These are phyloP conservation scores for Apaloderma vittatum DNA, from an alignment of 2,113 vertebrate species.

Conservation along the genomic window DNA sequence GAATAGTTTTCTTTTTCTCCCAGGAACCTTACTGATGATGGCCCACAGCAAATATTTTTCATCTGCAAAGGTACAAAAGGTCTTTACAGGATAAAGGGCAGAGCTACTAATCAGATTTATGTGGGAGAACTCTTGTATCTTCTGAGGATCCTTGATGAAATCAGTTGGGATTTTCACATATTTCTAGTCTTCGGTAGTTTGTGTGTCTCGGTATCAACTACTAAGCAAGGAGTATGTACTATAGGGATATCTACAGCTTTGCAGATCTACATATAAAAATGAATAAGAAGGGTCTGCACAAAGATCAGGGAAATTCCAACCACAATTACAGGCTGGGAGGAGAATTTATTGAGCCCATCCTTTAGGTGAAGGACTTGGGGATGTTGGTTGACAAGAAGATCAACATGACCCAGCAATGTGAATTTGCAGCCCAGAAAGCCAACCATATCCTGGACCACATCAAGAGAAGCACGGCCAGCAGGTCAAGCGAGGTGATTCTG, in stretches of 20 bases:
- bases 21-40: background rate
- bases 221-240: background rate
- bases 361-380: no score
- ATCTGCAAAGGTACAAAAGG: background rate
- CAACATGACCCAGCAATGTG: no score
- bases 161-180: background rate
- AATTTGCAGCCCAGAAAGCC: no score
- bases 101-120: background rate
- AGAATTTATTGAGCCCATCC: no score
- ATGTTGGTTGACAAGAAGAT: no score
- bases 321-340: no score
- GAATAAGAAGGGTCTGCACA: background rate
- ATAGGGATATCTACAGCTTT: background rate
- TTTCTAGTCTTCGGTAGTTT: background rate
- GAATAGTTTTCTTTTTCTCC: background rate
- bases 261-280: background rate
- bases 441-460: no score
- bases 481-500: background rate
- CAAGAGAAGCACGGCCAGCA: background rate
- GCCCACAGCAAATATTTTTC: constrained; percentile 7
- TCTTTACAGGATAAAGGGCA: background rate
- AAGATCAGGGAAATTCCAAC: no score
- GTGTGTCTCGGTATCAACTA: background rate
- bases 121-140: background rate
- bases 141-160: background rate